phyloP scores from a whole-genome alignment of 64 coral and sea anemone genomes.

The Astreopora myriophthalma region DNA sequence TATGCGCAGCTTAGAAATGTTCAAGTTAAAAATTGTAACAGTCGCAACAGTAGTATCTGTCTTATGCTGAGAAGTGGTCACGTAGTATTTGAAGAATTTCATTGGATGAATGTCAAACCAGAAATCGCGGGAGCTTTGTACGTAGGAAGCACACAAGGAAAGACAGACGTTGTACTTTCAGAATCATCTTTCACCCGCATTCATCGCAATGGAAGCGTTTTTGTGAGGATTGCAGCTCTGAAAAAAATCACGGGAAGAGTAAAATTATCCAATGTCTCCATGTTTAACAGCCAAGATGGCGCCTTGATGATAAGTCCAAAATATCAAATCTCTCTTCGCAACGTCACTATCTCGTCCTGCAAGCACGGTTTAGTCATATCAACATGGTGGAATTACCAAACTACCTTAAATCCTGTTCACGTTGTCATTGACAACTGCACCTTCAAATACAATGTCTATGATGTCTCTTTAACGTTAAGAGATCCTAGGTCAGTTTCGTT shows the following conservation, averaged over 20 bases:
- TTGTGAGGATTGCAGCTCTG: not conserved
- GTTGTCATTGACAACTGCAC: slow-evolving; percentile 11
- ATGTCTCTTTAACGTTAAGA: not conserved
- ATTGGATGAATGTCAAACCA: not conserved
- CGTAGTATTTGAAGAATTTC: not conserved
- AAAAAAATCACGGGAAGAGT: not conserved
- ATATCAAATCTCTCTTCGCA: not conserved
- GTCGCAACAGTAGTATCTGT: not conserved
- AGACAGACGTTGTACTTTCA: not conserved
- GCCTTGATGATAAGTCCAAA: slow-evolving; percentile 3
- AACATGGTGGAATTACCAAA: not conserved
- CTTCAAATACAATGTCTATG: not conserved
- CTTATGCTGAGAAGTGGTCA: not conserved
- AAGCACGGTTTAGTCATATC: not conserved
- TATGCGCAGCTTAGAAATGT: slow-evolving; percentile 5
- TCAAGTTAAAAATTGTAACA: not conserved
- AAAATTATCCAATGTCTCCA: not conserved
- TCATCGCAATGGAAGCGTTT: not conserved
- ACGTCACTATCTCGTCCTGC: not conserved
- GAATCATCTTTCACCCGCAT: not conserved
- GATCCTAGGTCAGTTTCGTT: not conserved
- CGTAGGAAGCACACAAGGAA: not conserved
- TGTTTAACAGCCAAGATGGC: not conserved
- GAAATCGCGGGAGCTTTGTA: not conserved
- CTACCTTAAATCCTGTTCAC: not conserved